A percentile compares a stretch with the other conserved stretches of the same genome.
Conservation (phyloP, 2,113 vertebrate species). For the Bettongia penicillata region DNA sequence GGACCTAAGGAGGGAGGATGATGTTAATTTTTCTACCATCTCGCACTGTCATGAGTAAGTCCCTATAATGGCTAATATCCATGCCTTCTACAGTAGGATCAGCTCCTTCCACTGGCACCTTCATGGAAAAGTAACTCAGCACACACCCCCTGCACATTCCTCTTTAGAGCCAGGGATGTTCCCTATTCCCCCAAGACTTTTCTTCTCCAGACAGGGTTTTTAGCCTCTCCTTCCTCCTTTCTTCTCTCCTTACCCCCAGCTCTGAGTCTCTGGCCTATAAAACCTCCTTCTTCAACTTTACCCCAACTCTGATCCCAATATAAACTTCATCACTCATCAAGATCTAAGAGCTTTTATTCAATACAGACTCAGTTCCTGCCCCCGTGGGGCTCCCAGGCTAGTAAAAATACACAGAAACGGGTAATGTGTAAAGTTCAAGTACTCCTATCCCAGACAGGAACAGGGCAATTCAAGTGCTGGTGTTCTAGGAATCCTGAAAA, state of each 20-base stretch:
- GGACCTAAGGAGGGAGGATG: not conserved
- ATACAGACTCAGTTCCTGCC: not conserved
- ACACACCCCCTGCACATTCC: too few relatives aligned
- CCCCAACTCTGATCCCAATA: not conserved
- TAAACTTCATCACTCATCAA: not conserved
- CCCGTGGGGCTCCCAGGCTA: not conserved
- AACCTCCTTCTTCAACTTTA: not conserved
- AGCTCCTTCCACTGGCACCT: not conserved
- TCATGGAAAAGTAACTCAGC: not conserved
- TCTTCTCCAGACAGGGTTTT: fast-evolving
- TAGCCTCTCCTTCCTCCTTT: not conserved
- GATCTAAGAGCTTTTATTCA: conserved; percentile 67
- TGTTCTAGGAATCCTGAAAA: not conserved
- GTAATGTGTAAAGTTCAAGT: not conserved
- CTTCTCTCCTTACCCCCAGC: not conserved
- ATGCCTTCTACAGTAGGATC: not conserved
- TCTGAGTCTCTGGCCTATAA: not conserved
- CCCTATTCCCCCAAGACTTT: not conserved
- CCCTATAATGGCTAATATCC: not conserved
- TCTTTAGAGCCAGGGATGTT: not conserved
- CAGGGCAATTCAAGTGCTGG: not conserved
- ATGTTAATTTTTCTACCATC: not conserved
- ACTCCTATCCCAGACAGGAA: not conserved
- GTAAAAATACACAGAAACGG: not conserved
- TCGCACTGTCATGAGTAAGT: not conserved